phyloP scores from a whole-genome alignment of 2,113 vertebrate genomes.

The Illadopsis cleaveri region DNA sequence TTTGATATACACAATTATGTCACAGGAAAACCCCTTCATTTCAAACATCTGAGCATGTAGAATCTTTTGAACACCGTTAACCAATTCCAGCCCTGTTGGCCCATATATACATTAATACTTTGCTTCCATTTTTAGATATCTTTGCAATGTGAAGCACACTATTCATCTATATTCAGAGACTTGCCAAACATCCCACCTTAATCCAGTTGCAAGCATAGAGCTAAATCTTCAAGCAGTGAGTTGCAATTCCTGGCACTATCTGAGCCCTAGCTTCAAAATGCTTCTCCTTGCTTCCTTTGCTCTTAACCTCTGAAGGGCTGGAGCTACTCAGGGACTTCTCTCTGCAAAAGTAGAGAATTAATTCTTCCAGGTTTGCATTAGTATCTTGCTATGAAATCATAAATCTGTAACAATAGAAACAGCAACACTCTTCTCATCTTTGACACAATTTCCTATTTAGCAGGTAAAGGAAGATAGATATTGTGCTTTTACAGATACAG shows the following conservation, averaged over 20 bases:
- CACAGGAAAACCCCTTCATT: not conserved
- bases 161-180: not conserved
- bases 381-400: not conserved
- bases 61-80: not conserved
- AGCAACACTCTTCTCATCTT: not conserved
- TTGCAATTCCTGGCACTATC: not conserved
- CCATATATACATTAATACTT: fast-evolving
- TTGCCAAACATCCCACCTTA: not conserved
- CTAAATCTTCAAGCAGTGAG: not conserved
- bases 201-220: not conserved
- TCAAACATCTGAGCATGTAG: not conserved
- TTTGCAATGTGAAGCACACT: not conserved
- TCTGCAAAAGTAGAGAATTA: not conserved
- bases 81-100: not conserved
- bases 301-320: not conserved
- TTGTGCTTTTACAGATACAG: not conserved
- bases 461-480: not conserved
- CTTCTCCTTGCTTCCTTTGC: not conserved
- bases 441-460: not conserved
- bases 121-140: not conserved
- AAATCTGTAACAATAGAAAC: not conserved
- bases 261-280: not conserved
- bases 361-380: not conserved
- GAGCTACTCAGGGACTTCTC: not conserved
- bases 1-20: not conserved